Conservation (phyloP, 64 coral and sea anemone species). For the Pocillopora verrucosa region DNA sequence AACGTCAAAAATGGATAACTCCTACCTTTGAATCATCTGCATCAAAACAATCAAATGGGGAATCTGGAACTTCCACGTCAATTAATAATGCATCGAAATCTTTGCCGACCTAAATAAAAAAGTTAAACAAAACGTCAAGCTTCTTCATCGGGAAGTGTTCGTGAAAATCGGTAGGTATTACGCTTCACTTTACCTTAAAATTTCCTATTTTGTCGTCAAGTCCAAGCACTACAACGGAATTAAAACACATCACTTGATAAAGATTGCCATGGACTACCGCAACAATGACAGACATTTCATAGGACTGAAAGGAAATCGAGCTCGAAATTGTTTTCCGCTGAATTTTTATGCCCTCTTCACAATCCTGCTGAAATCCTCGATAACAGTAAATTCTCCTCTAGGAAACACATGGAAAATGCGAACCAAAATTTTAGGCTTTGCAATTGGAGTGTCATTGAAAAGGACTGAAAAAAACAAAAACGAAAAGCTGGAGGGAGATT, state of each 20-base stretch:
- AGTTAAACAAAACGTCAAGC: background rate
- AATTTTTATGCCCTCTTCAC: background rate
- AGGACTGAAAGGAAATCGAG: background rate
- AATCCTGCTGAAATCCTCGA: too few relatives aligned
- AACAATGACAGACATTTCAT: background rate
- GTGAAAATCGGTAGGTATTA: background rate
- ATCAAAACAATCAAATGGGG: conserved; percentile 78
- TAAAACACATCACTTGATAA: background rate
- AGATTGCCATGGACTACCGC: background rate
- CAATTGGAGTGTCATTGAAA: too few relatives aligned
- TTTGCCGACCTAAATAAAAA: conserved; percentile 62
- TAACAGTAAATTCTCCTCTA: too few relatives aligned
- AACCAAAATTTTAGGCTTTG: too few relatives aligned
- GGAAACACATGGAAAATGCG: too few relatives aligned
- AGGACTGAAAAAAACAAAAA: too few relatives aligned
- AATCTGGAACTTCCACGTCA: conserved; percentile 38
- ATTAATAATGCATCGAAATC: conserved; percentile 85
- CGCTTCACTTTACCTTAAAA: conserved; percentile 35
- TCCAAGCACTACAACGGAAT: conserved; percentile 57
- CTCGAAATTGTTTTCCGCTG: background rate
- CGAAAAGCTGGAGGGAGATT: too few relatives aligned
- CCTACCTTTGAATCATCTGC: conserved; percentile 27
- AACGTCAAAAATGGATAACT: background rate
- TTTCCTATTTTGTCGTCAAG: conserved; percentile 55
- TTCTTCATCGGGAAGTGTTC: background rate